phyloP scores from a whole-genome alignment of 2,113 vertebrate genomes.

The human region DNA sequence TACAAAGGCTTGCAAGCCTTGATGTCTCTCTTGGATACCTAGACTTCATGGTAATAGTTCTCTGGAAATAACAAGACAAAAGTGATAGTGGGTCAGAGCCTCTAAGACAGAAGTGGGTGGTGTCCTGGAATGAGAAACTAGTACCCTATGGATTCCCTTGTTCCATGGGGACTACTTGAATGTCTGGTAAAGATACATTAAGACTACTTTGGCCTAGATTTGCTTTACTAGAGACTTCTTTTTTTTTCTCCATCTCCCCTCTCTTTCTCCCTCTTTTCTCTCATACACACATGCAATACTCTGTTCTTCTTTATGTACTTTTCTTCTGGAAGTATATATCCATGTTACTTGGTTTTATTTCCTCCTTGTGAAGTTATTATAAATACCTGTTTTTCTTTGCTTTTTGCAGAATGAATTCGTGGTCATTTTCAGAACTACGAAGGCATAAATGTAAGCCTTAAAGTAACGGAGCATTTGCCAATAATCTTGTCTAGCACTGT shows the following conservation, averaged over 20 bases:
- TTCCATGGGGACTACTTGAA: accelerated
- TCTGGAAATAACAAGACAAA: not conserved
- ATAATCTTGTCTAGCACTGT: not conserved
- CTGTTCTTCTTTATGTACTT: not conserved
- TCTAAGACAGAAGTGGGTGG: not conserved
- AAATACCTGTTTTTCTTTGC: not conserved
- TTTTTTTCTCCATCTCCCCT: not conserved
- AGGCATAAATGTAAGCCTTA: not conserved
- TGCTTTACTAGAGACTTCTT: not conserved
- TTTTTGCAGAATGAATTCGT: not conserved
- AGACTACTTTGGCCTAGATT: not conserved
- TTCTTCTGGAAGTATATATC: not conserved
- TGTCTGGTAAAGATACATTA: not conserved
- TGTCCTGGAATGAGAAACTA: not conserved
- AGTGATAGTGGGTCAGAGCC: not conserved
- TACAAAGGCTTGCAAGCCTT: not conserved
- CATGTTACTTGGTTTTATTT: not conserved
- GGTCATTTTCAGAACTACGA: not conserved
- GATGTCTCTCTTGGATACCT: not conserved
- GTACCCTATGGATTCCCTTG: not conserved
- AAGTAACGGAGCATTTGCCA: not conserved
- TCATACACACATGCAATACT: not conserved
- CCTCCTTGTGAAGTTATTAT: not conserved
- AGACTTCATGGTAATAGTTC: not conserved
- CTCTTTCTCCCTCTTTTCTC: not conserved